phyloP scores from a whole-genome alignment of 2,888 invertebrate genomes.

The Drosophila mimetica region DNA sequence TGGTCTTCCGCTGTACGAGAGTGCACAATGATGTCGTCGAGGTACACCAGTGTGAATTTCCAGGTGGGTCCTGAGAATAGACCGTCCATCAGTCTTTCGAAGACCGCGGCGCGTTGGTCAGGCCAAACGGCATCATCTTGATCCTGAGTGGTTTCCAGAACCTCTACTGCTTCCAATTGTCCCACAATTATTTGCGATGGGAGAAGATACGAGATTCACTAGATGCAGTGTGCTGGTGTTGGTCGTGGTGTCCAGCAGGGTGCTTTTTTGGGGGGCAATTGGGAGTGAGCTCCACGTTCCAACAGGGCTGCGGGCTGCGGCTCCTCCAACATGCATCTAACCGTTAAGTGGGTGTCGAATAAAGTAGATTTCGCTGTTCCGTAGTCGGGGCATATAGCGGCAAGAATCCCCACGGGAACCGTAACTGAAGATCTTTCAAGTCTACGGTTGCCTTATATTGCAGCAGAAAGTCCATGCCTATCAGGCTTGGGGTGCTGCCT shows the following conservation, averaged over 20 bases:
- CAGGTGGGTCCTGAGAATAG: background rate
- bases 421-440: background rate
- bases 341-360: background rate
- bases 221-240: background rate
- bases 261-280: background rate
- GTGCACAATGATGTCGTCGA: background rate
- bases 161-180: too few species aligned
- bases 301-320: background rate
- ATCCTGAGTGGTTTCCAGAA: background rate
- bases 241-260: background rate
- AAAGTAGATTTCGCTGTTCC: conserved; percentile 1
- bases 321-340: background rate
- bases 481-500: too few species aligned
- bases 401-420: background rate
- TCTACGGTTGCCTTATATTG: background rate
- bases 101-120: background rate
- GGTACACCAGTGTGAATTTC: background rate
- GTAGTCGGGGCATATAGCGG: background rate
- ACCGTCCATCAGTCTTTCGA: background rate
- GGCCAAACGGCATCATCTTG: background rate
- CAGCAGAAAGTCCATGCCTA: conserved; percentile 1
- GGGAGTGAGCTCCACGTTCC: background rate
- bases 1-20: background rate
- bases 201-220: background rate
- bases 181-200: too few species aligned